These are phyloP conservation scores for Labeo catla DNA, from an alignment of 2,113 vertebrate genomes.

Conservation along the genomic window DNA sequence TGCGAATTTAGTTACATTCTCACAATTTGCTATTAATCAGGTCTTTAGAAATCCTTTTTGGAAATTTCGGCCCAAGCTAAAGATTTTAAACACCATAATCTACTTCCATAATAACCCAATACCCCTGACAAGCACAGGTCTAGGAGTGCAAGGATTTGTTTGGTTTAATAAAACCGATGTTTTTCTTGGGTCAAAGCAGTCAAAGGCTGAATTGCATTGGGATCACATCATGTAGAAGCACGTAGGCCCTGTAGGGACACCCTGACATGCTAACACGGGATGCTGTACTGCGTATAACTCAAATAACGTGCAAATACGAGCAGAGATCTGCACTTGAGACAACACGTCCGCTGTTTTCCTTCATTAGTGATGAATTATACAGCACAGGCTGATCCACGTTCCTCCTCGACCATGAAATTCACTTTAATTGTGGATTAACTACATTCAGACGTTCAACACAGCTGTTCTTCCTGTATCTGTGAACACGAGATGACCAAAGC, in stretches of 20 bases:
- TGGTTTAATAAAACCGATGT: slow-evolving; percentile 77
- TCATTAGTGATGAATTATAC: slow-evolving; percentile 63
- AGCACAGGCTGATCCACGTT: slow-evolving; percentile 50
- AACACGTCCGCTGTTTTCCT: slow-evolving; percentile 71
- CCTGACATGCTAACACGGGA: slow-evolving; percentile 53
- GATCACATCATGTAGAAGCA: slow-evolving; percentile 74
- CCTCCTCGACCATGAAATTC: slow-evolving; percentile 42
- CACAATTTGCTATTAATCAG: not conserved
- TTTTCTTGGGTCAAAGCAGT: slow-evolving; percentile 73
- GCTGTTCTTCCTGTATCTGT: slow-evolving; percentile 15
- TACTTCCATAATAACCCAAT: slow-evolving; percentile 10
- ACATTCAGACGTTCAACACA: slow-evolving; percentile 6
- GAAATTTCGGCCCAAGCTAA: not conserved
- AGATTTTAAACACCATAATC: not conserved
- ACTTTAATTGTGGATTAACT: slow-evolving; percentile 38
- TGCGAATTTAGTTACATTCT: slow-evolving; percentile 3
- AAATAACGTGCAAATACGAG: slow-evolving; percentile 58
- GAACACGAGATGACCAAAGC: not conserved
- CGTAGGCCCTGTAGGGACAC: slow-evolving; percentile 53
- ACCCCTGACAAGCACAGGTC: slow-evolving; percentile 16
- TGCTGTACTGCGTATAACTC: slow-evolving; percentile 32
- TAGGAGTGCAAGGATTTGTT: slow-evolving; percentile 70
- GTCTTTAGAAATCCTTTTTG: not conserved
- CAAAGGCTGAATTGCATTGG: slow-evolving; percentile 71
- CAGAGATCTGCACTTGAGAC: slow-evolving; percentile 69